Conservation (phyloP, 2,797 vertebrate genomes). For the Phataginus tricuspis region DNA sequence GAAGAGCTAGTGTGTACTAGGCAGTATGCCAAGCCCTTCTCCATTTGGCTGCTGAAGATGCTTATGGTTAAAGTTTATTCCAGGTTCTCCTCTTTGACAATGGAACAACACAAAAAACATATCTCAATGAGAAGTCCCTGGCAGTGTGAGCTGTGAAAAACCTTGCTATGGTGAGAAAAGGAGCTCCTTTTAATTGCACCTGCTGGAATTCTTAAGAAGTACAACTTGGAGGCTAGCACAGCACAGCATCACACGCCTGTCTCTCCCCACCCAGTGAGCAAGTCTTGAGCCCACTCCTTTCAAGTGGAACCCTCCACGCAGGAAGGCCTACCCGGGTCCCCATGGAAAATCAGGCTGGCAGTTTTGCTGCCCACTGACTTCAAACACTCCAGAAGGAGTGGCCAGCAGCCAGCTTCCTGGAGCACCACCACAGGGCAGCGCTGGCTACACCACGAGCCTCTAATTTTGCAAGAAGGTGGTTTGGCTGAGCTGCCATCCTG, state of each 20-base stretch:
- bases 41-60: neutral
- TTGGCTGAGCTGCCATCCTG: slow-evolving; percentile 53
- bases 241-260: rapidly evolving
- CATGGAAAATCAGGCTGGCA: neutral
- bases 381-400: neutral
- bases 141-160: neutral
- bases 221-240: rapidly evolving
- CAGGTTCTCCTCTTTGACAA: neutral
- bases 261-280: neutral
- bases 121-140: slow-evolving; percentile 4
- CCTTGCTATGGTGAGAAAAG: neutral
- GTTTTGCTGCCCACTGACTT: neutral
- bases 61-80: neutral
- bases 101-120: neutral
- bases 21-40: neutral
- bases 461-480: slow-evolving; percentile 71
- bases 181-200: neutral
- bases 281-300: neutral
- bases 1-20: neutral
- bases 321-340: neutral
- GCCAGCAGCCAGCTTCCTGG: neutral
- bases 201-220: neutral
- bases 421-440: neutral
- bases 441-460: slow-evolving; percentile 32
- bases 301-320: neutral